Conservation (phyloP, 2,888 invertebrate species). For the Drosophila limbata region DNA sequence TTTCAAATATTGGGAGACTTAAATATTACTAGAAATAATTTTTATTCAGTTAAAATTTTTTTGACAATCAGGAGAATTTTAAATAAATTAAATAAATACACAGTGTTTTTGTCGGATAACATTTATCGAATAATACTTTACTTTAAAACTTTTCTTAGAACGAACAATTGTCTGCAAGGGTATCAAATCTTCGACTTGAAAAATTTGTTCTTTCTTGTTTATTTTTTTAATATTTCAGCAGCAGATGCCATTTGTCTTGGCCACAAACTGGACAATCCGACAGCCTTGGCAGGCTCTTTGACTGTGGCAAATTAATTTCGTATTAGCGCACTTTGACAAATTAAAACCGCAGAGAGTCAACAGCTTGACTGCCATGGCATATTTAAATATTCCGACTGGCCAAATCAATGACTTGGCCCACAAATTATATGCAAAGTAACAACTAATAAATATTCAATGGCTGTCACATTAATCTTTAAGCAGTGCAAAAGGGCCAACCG, state of each 20-base stretch:
- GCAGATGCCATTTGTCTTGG: conserved; percentile 79
- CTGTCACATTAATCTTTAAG: conserved; percentile 80
- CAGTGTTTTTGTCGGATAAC: too few relatives aligned
- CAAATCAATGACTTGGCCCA: conserved; percentile 76
- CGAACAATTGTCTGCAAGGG: too few relatives aligned
- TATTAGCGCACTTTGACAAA: conserved; percentile 80
- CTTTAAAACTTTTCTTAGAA: too few relatives aligned
- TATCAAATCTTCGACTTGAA: neutral
- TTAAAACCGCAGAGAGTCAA: conserved; percentile 79
- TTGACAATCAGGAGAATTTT: too few relatives aligned
- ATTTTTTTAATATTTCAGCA: conserved; percentile 77
- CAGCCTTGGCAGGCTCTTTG: conserved; percentile 57
- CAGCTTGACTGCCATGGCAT: conserved; percentile 66
- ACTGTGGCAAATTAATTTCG: conserved; percentile 75
- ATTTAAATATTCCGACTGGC: conserved; percentile 65
- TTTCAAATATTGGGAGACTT: too few relatives aligned
- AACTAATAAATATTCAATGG: conserved; percentile 80
- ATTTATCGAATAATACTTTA: too few relatives aligned
- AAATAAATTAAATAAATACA: too few relatives aligned
- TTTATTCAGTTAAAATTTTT: too few relatives aligned
- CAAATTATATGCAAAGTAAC: conserved; percentile 80
- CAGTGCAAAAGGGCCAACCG: conserved; percentile 61
- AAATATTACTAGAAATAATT: too few relatives aligned
- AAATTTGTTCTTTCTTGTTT: neutral
- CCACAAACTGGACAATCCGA: conserved; percentile 67